Evolutionary conservation across 2,797 vertebrate genomes (phyloP).

Genomic region (Ceryle rudis): DNA sequence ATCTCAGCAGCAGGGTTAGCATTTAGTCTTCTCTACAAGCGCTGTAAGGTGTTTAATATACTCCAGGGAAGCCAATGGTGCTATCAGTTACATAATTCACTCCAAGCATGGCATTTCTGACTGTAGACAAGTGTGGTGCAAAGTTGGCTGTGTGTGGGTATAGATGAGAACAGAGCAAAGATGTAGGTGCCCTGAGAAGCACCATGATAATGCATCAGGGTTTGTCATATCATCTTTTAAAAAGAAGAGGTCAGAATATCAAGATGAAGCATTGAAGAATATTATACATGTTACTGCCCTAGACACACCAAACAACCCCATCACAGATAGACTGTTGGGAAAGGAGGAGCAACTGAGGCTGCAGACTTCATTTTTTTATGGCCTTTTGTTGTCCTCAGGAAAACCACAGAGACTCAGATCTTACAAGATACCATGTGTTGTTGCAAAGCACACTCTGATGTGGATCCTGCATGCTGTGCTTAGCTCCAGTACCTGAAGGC

Average conservation of each 20-base stretch:
- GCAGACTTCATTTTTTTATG: neutral
- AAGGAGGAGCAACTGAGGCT: neutral
- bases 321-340: neutral
- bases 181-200: neutral
- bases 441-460: neutral
- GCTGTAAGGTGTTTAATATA: neutral
- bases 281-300: neutral
- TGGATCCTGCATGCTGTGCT: neutral
- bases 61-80: neutral
- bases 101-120: neutral
- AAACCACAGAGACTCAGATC: neutral
- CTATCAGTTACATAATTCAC: neutral
- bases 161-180: neutral
- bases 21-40: neutral
- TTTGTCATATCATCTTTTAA: neutral
- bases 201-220: neutral
- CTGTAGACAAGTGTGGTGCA: neutral
- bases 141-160: neutral
- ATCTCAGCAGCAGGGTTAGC: neutral
- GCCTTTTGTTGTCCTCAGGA: neutral
- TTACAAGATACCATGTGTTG: neutral
- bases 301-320: accelerated
- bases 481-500: neutral
- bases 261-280: neutral
- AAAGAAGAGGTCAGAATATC: neutral